Evolutionary conservation across 1,140 invertebrate genomes (phyloP).

Genomic region (Drosophila biarmipes): DNA sequence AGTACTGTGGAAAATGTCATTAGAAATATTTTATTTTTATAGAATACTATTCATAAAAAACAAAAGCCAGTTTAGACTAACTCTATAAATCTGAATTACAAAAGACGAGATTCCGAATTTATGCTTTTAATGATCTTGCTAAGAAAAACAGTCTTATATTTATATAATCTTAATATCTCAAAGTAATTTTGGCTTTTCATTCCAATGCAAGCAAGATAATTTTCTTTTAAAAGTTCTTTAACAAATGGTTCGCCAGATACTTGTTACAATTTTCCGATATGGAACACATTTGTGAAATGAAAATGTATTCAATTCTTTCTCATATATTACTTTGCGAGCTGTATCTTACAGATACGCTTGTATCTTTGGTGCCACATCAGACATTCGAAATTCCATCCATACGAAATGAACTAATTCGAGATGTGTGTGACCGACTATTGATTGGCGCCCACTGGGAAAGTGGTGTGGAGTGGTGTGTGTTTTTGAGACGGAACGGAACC

Average conservation of each 20-base stretch:
- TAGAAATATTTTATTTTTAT: background rate
- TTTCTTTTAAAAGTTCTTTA: background rate
- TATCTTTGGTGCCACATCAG: conserved; percentile 24
- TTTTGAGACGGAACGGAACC: conserved; percentile 15
- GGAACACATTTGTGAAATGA: conserved; percentile 5
- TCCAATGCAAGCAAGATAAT: background rate
- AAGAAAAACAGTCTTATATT: no score
- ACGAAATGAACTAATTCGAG: conserved; percentile 52
- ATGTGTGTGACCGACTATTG: conserved; percentile 49
- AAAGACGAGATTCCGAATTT: background rate
- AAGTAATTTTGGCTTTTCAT: background rate
- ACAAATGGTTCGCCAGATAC: background rate
- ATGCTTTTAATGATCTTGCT: no score
- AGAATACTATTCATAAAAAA: background rate
- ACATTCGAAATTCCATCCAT: conserved; percentile 38
- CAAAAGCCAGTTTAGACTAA: background rate
- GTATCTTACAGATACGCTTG: conserved; percentile 18
- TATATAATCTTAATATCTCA: background rate
- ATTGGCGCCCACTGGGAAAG: conserved; percentile 26
- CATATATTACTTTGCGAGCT: background rate
- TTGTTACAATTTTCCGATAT: background rate
- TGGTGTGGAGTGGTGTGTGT: conserved; percentile 1
- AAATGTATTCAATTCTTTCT: conserved; percentile 25
- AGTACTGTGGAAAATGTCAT: background rate
- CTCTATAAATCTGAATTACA: background rate